Evolutionary conservation across 2,113 vertebrate genomes (phyloP), one percentile per base, ranked within the genome.

Genomic region (Dicrurus megarhynchus): DNA sequence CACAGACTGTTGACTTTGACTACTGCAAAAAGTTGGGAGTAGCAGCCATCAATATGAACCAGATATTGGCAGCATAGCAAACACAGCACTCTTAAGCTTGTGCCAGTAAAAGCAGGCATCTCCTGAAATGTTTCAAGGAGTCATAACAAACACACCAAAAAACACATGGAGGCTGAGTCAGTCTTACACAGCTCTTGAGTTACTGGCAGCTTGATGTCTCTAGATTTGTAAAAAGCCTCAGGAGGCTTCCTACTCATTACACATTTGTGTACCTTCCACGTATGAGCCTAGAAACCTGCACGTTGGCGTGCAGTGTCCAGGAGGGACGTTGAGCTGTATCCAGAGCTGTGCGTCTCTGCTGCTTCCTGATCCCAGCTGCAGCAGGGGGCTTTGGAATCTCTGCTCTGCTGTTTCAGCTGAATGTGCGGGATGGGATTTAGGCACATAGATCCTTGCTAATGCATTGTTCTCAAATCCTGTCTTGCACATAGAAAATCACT

Each of bases 161-260:
- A 87, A 52, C 93, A 94, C 94, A 82, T 84, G 96, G 91, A 87
- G 57, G 37, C 87, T 93, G 92, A 95, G 93, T 96, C 92, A 96
- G 84, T 75, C 44, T 96, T 95, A 88, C 84, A 46, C 69, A 92
- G 86, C 78, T 90, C 80, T 59, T 87, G 91, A 93, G 91, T 87
- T 92, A 90, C 73, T 94, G 92, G 91, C 90, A 93, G 82, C 56
- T 87, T 78, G 65, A 42, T 77, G 63, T 39, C 91, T 97, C 55
- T 57, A 30, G 90, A 39, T 93, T 95, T 91, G 89, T 92, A 93
- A 89, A 84, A 93, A 80, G 65, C 78, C 64, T 95, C 46, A 30
- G 53, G 68, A 90, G 37, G 47, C 95, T 97, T 96, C 90, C 88
- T 87, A 61, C 89, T 95, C 90, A 2, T 56, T 87, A 94, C 89